phyloP scores from a whole-genome alignment of 37 sponge, comb jelly and placozoan species.

The Cladorhizidae sp. region DNA sequence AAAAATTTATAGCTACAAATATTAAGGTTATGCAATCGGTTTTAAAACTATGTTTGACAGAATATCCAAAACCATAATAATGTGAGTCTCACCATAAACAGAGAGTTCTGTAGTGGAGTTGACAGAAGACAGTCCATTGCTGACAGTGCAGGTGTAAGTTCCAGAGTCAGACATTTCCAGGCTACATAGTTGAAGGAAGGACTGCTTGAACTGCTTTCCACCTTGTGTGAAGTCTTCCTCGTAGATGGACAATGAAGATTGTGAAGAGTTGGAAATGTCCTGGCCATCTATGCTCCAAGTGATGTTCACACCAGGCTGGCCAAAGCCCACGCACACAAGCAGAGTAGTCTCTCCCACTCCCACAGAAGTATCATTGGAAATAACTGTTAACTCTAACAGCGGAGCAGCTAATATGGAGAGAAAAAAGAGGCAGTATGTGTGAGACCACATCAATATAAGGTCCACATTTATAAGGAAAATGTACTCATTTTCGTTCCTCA shows the following conservation, averaged over 20 bases:
- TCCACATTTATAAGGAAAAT: too few relatives aligned
- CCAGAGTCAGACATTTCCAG: slow-evolving; percentile 20
- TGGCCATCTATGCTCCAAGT: slow-evolving; percentile 14
- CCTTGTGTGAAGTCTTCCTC: neutral
- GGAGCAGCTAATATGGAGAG: too few relatives aligned
- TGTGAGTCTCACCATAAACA: slow-evolving; percentile 18
- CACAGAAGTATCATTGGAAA: slow-evolving; percentile 8
- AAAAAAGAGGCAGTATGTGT: too few relatives aligned
- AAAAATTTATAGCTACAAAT: too few relatives aligned
- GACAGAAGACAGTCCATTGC: neutral
- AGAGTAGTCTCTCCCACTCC: slow-evolving; percentile 13
- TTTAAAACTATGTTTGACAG: neutral
- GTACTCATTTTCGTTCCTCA: too few relatives aligned
- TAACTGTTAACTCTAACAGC: neutral
- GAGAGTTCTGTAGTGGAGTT: slow-evolving; percentile 1
- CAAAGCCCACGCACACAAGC: slow-evolving; percentile 11
- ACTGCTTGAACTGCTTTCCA: slow-evolving; percentile 10
- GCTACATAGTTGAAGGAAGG: slow-evolving; percentile 24
- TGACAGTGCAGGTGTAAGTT: slow-evolving; percentile 23
- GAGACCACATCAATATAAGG: too few relatives aligned
- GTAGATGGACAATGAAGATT: slow-evolving; percentile 4
- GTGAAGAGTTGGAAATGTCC: neutral
- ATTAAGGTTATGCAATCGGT: neutral
- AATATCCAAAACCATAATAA: too few relatives aligned
- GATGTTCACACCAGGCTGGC: slow-evolving; percentile 11